Evolutionary conservation across 1,140 invertebrate species (phyloP), one percentile per base, ranked within the genome.

Genomic region (Acyrthosiphon pisum): DNA sequence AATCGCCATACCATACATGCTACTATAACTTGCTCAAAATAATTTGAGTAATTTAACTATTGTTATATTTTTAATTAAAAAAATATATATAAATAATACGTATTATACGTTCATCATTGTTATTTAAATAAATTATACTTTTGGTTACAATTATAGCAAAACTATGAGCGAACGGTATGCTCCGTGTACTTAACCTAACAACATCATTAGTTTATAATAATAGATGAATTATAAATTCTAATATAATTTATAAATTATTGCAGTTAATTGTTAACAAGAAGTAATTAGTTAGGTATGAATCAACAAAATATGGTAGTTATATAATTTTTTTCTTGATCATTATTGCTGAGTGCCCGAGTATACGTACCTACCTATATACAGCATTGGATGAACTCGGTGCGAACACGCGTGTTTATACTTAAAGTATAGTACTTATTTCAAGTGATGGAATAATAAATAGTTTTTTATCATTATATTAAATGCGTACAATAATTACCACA

Each of bases 171-270:
- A n/a, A 60, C 30, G 30, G 9, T 56, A 7, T 60, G 9, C 56
- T 30, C 26, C 56, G 9, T 60, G 56, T 68, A 76, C 30, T 68
- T 68, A n/a, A n/a, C 14, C 6, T 76, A 76, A 76, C 30, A 76
- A n/a, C 60, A 18, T 76, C n/a, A 76, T 76, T n/a, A 76, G n/a
- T 76, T 76, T 76, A 76, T 76, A 76, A 76, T 76, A 76, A 76
- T n/a, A n/a, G 60, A 76, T 76, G n/a, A 76, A 76, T 76, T 76
- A 76, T n/a, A 76, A 76, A 18, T 76, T 76, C 60, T n/a, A n/a
- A n/a, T 76, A 83, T 23, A 41, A 41, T 83, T 83, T 83, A 37
- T 46, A 86, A 86, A 44, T 26, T 84, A 41, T 41, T 86, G 8
- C 41, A 35, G 81, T 86, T 86, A 44, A 44, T 41, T 86, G 41